Evolutionary conservation across 2,797 vertebrate species (phyloP).

Genomic region (Clarias fuscus): DNA sequence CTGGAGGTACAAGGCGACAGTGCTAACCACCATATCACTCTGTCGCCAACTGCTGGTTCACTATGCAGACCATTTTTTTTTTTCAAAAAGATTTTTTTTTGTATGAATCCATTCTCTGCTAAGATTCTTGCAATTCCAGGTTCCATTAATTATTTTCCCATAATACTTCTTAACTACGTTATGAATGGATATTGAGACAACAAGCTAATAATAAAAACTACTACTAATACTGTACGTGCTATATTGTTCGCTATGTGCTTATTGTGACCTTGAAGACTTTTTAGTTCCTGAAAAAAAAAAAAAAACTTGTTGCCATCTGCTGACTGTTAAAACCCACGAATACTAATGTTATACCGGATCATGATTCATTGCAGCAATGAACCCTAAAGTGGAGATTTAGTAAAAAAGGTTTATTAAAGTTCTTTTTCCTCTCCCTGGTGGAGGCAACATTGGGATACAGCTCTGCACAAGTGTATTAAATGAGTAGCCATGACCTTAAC

Average conservation of each 20-base stretch:
- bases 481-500: conserved; percentile 52
- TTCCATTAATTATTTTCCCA: no score
- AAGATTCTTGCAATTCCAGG: no score
- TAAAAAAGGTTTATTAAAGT: conserved; percentile 32
- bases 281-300: background rate
- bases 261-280: background rate
- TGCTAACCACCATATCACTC: no score
- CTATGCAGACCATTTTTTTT: no score
- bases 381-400: conserved; percentile 24
- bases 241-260: background rate
- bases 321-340: conserved; percentile 17
- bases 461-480: conserved; percentile 43
- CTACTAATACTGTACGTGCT: background rate
- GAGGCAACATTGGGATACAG: conserved; percentile 14
- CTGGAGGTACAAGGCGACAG: no score
- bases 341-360: conserved; percentile 3
- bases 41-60: no score
- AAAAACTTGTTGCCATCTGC: conserved; percentile 11
- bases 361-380: conserved; percentile 23
- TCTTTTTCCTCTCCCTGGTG: conserved; percentile 18
- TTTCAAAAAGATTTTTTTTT: no score
- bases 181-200: no score
- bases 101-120: no score
- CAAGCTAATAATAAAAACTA: no score
- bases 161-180: no score